Evolutionary conservation across 2,888 invertebrate genomes (phyloP).

Genomic region (Pseudococcus jackbeardsleyi): DNA sequence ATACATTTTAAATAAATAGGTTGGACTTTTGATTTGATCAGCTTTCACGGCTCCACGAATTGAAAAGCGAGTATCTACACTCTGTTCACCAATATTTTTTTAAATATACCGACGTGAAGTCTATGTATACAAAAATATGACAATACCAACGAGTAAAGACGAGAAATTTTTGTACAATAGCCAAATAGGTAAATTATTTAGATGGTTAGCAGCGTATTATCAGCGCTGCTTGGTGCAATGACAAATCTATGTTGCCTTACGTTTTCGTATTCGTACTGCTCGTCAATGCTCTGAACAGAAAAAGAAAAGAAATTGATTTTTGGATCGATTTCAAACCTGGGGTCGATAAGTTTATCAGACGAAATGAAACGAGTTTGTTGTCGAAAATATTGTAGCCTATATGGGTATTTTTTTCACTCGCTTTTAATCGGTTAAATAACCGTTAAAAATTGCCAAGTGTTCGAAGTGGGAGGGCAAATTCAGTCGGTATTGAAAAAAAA

Average conservation of each 20-base stretch:
- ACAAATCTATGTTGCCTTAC: neutral
- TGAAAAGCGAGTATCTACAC: no score
- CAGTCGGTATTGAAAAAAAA: neutral
- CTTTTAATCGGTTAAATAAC: neutral
- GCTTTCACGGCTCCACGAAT: no score
- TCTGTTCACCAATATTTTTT: no score
- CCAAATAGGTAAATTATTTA: neutral
- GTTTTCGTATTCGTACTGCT: neutral
- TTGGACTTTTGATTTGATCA: no score
- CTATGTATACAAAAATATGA: no score
- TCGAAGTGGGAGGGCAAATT: neutral
- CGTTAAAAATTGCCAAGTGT: neutral
- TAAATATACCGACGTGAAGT: no score
- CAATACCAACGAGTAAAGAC: neutral
- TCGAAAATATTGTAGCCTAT: neutral
- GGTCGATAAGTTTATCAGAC: neutral
- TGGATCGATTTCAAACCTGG: neutral
- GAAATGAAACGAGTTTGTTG: neutral
- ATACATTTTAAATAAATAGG: no score
- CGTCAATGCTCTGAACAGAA: neutral
- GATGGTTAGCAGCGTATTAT: neutral
- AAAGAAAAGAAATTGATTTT: neutral
- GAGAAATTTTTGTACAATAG: conserved; percentile 7
- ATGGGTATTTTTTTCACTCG: neutral
- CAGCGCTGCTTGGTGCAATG: neutral